Base-by-base conservation (phyloP, 2,113 vertebrate species). In the Blennius ocellaris region DNA sequence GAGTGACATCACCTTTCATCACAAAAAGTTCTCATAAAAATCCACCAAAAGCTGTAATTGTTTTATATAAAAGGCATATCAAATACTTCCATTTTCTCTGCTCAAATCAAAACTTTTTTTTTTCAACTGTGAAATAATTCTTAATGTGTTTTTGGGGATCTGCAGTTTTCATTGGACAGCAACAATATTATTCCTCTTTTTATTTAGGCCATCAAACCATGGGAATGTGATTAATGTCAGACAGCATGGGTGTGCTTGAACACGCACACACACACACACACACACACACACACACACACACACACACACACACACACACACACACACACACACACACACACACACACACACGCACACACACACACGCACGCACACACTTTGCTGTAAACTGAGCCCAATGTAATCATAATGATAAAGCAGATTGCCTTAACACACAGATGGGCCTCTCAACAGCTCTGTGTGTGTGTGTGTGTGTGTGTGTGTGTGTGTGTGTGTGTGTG, bases 361-460 rank as follows among this genome's bases (percentile, higher is more conserved):
- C 80, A 76, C 78, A 75, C 80, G 65, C 67, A 64, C 49, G 55
- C 85, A 62, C 73, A 79, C 68, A 84, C 85, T 76, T 70, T 73
- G 86, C 92, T 96, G 90, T 96, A 95, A 94, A 95, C 95, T 95
- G 94, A 94, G 85, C 92, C 92, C 94, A 94, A 94, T 94, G 89
- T 94, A 90, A 92, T 92, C 90, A 92, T 92, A 92, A 93, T 95
- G 94, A 96, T 95, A 96, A 96, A 96, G 84, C 92, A 90, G 87
- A 95, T 95, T 93, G 93, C 93, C 91, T 93, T 94, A 94, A 95
- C 91, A 92, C 90, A 91, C 92, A 94, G 95, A 93, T 95, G 93
- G 93, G 90, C 91, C 92, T 95, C 93, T 89, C 88, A 92, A 91
- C 90, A 93, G 94, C 92, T 92, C 79, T 65, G 83, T 61, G 71